These are phyloP conservation scores for Yponomeuta evonymella DNA, from an alignment of 2,888 invertebrate species.

Conservation along the genomic window DNA sequence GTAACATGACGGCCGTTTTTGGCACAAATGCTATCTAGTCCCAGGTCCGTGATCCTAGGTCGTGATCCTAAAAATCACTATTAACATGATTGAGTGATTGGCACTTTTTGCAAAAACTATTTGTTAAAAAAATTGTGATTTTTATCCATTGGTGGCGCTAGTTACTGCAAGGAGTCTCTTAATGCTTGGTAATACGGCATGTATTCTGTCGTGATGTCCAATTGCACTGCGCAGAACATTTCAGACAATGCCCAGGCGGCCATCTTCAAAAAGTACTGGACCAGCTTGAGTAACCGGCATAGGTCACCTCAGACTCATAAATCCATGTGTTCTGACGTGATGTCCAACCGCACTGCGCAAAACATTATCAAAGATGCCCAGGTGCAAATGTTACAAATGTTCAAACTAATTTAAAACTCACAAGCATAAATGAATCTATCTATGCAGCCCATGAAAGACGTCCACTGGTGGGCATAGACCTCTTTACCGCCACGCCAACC, in stretches of 20 bases:
- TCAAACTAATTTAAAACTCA: too few relatives aligned
- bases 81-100: too few relatives aligned
- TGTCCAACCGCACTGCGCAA: constrained; percentile 63
- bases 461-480: too few relatives aligned
- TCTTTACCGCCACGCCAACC: too few relatives aligned
- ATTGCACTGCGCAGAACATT: constrained; percentile 62
- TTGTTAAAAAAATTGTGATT: too few relatives aligned
- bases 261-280: constrained; percentile 66
- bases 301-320: constrained; percentile 37
- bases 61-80: too few relatives aligned
- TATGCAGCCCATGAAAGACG: too few relatives aligned
- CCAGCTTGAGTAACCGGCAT: constrained; percentile 72
- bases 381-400: constrained; percentile 27
- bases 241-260: constrained; percentile 73
- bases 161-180: background rate
- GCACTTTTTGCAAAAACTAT: too few relatives aligned
- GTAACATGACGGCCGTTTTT: constrained; percentile 29
- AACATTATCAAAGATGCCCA: constrained; percentile 73
- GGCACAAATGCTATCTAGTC: too few relatives aligned
- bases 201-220: constrained; percentile 65
- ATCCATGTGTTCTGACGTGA: constrained; percentile 53
- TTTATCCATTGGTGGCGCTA: too few relatives aligned
- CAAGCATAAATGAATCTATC: too few relatives aligned
- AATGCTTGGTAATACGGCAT: background rate
- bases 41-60: too few relatives aligned